Conservation (phyloP, 2,113 vertebrate genomes). For the Hippocampus abdominalis region DNA sequence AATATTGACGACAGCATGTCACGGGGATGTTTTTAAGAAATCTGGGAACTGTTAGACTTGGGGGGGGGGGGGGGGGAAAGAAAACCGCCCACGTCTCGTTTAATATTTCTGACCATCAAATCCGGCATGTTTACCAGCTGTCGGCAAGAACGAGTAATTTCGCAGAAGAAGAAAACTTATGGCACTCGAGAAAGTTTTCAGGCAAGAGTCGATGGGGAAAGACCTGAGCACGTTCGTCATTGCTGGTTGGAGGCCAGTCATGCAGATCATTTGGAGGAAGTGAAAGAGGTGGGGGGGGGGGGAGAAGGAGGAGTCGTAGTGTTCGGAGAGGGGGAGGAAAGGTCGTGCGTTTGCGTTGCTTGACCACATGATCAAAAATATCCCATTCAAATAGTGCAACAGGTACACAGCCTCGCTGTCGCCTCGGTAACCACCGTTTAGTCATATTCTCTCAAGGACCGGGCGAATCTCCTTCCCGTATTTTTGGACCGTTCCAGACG, state of each 20-base stretch:
- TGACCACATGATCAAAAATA: neutral
- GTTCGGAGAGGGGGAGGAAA: neutral
- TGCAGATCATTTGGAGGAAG: conserved; percentile 1
- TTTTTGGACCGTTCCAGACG: too few species aligned
- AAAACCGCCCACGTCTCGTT: too few species aligned
- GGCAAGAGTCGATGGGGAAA: neutral
- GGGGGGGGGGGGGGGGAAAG: too few species aligned
- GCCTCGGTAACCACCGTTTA: too few species aligned
- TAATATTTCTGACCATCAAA: neutral
- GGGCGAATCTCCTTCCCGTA: too few species aligned
- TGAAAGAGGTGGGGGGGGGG: neutral
- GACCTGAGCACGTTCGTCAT: neutral
- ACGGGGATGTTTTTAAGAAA: too few species aligned
- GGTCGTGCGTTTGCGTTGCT: neutral
- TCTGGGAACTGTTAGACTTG: too few species aligned
- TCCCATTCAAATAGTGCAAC: neutral
- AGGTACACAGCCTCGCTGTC: too few species aligned
- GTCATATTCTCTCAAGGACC: too few species aligned
- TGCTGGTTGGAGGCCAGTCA: neutral
- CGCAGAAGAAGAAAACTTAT: neutral
- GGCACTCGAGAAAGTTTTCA: neutral
- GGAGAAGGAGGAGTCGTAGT: neutral
- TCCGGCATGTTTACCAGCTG: neutral
- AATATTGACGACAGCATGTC: too few species aligned
- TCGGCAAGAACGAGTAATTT: neutral